Conservation (phyloP, 2,113 vertebrate genomes). For the Hymenochirus boettgeri region DNA sequence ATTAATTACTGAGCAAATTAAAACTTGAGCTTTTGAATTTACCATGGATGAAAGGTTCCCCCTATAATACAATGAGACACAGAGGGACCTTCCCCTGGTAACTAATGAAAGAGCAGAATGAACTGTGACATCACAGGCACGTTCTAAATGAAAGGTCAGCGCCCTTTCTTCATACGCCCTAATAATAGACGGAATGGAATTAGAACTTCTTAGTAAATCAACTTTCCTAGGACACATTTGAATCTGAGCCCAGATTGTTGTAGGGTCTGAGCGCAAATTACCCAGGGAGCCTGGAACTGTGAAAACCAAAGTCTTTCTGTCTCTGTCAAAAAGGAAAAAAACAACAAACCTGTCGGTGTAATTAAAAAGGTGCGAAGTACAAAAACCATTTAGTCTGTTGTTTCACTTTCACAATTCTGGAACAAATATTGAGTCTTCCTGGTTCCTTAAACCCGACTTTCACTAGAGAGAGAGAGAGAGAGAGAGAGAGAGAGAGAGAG, state of each 20-base stretch:
- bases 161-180: no score
- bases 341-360: slow-evolving; percentile 41
- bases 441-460: background rate
- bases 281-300: slow-evolving; percentile 15
- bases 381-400: slow-evolving; percentile 24
- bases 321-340: slow-evolving; percentile 45
- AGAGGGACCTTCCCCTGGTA: no score
- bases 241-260: background rate
- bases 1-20: no score
- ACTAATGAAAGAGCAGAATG: no score
- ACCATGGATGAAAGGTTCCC: no score
- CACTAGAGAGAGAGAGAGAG: no score
- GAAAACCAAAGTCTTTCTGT: slow-evolving; percentile 31
- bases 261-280: slow-evolving; percentile 44
- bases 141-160: no score
- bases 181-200: no score
- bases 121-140: no score
- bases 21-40: no score
- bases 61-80: no score
- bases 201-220: slow-evolving; percentile 26
- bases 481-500: no score
- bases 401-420: background rate
- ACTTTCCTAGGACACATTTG: slow-evolving; percentile 19
- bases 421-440: slow-evolving; percentile 4
- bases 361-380: slow-evolving; percentile 52